Percentiles rank a stretch among this genome's conserved stretches.
phyloP scores from a whole-genome alignment of 2,113 vertebrate species.

The Bubo blakistoni region DNA sequence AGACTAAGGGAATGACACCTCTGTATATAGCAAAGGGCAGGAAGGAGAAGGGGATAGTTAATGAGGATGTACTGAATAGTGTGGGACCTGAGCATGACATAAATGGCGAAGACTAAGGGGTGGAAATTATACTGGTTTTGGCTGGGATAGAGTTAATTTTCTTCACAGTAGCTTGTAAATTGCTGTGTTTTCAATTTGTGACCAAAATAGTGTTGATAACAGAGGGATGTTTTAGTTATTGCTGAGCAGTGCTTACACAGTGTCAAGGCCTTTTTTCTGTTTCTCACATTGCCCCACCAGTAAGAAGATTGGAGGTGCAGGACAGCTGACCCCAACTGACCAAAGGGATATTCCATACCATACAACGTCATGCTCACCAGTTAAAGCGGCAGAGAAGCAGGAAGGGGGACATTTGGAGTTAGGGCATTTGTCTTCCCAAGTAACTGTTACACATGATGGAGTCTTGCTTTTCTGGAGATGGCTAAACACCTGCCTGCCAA shows the following conservation, averaged over 20 bases:
- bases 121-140: neutral
- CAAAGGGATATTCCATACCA: neutral
- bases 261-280: neutral
- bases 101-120: neutral
- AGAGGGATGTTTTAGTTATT: neutral
- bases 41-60: neutral
- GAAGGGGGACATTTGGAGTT: neutral
- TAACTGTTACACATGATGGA: accelerated
- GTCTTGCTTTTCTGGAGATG: neutral
- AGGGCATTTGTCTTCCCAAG: neutral
- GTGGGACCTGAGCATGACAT: neutral
- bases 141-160: neutral
- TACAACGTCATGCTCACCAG: accelerated
- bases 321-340: neutral
- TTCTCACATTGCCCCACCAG: neutral
- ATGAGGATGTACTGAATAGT: neutral
- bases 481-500: neutral
- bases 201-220: neutral
- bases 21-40: neutral
- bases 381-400: neutral
- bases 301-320: neutral
- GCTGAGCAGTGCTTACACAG: neutral
- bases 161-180: neutral
- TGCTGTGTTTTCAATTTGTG: neutral
- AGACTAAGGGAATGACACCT: neutral